Evolutionary conservation across 2,888 invertebrate species (phyloP), one percentile per base, ranked within the genome.

Genomic region (Cartodere bifasciata): DNA sequence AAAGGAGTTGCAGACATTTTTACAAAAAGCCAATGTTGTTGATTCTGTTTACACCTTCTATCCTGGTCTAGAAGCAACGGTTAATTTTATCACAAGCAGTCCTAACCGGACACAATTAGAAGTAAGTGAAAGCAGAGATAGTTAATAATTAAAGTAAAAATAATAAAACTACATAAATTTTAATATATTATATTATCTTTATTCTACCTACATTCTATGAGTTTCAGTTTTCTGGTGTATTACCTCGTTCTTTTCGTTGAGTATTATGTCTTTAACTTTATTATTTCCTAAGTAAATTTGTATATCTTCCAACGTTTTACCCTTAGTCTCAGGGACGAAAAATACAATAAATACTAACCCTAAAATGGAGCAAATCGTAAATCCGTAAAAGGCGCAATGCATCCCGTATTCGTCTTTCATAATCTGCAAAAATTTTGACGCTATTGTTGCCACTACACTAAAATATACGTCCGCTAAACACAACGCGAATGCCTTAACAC

Each of bases 401-500:
- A 55, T 52, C 1, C 57, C 57, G 11, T 51, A 47, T 2, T 39
- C 32, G 14, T 48, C 44, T 25, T 55, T 51, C 9, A 57, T 41
- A 5, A 57, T 48, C 40, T 63, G 62, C 36, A 64, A 65, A 9
- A 62, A 56, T 31, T 67, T 60, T 0, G 67, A 62, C 2, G 64
- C 60, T 9, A 63, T 38, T 21, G 65, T 65, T 0, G 62, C 64
- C 28, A 60, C 55, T 2, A 60, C 37, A 22, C 65, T 62, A 27
- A 64, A 68, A 31, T 65, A 60, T 28, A 70, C 55, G 12, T 70
- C 64, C 1, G 67, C 65, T 7, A 70, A 50, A 13, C 68, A 66
- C 11, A 69, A 59, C 0, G 73, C 70, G 13, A 65, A 58, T 1
- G 71, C 68, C 44, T 70, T 64, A 2, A 66, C 68, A 37, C 64